Evolutionary conservation across 2,888 invertebrate species (phyloP).

Genomic region (Punctoribates punctum): DNA sequence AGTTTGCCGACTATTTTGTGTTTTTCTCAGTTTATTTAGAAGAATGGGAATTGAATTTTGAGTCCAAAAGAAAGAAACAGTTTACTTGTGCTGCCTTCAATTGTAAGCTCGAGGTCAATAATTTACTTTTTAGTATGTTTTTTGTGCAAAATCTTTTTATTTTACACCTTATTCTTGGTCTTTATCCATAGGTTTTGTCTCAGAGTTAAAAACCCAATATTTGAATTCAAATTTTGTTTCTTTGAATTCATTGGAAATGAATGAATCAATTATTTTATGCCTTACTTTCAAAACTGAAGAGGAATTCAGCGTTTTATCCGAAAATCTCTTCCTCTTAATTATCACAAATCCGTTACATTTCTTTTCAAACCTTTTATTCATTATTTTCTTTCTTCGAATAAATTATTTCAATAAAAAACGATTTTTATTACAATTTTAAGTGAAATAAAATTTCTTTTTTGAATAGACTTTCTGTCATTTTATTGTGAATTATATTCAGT

Average conservation of each 20-base stretch:
- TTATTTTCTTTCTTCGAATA: background rate
- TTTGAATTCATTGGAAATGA: too few species aligned
- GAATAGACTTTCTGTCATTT: too few species aligned
- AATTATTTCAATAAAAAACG: background rate
- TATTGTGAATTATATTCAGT: too few species aligned
- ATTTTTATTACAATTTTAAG: conserved; percentile 10
- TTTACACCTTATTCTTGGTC: too few species aligned
- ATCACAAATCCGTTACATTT: conserved; percentile 11
- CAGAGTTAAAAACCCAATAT: too few species aligned
- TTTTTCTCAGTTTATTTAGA: background rate
- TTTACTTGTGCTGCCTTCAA: background rate
- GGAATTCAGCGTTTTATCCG: too few species aligned
- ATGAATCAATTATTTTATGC: too few species aligned
- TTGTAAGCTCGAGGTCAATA: conserved; percentile 4
- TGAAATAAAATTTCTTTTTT: background rate
- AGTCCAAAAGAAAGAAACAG: too few species aligned
- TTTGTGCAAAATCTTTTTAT: too few species aligned
- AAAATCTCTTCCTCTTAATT: background rate
- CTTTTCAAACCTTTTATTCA: background rate
- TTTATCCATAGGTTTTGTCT: too few species aligned
- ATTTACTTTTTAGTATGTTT: background rate
- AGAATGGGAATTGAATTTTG: background rate
- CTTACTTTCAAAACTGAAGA: too few species aligned
- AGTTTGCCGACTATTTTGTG: background rate
- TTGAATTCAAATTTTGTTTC: too few species aligned